Conservation (phyloP, 1,140 invertebrate species). For the Apis laboriosa region DNA sequence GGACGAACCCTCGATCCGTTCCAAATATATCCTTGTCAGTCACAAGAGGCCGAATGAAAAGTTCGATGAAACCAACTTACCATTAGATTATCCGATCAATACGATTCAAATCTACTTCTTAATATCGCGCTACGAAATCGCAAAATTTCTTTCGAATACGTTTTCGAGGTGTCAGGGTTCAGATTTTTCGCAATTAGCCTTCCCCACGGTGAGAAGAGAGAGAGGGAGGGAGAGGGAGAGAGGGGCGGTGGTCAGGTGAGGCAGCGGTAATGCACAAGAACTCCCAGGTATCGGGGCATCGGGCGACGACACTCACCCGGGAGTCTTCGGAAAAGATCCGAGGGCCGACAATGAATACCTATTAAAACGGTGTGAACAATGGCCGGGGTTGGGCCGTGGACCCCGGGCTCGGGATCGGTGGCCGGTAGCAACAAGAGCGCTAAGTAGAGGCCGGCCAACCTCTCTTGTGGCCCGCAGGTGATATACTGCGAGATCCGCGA, state of each 20-base stretch:
- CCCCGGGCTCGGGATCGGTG: constrained; percentile 53
- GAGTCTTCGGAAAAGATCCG: constrained; percentile 65
- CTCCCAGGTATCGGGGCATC: constrained; percentile 65
- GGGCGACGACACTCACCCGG: constrained; percentile 59
- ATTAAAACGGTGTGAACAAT: constrained; percentile 80
- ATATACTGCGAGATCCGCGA: constrained; percentile 79
- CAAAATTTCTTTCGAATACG: background rate
- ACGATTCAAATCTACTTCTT: too few relatives aligned
- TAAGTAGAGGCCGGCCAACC: constrained; percentile 60
- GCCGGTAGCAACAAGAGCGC: constrained; percentile 61
- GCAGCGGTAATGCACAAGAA: constrained; percentile 40
- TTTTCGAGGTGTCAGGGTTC: too few relatives aligned
- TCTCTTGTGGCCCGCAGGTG: constrained; percentile 66
- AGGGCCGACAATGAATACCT: constrained; percentile 75
- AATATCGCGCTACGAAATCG: background rate
- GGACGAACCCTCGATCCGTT: too few relatives aligned
- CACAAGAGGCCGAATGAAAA: too few relatives aligned
- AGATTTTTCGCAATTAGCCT: constrained; percentile 44
- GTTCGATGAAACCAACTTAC: too few relatives aligned
- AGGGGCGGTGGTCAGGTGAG: background rate
- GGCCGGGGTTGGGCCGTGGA: constrained; percentile 54
- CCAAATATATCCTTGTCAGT: too few relatives aligned
- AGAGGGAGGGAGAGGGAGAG: too few relatives aligned
- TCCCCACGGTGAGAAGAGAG: too few relatives aligned
- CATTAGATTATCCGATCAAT: too few relatives aligned